Evolutionary conservation across 2,888 invertebrate species (phyloP), one percentile per base, ranked within the genome.

Genomic region (Aspidiotus destructor): DNA sequence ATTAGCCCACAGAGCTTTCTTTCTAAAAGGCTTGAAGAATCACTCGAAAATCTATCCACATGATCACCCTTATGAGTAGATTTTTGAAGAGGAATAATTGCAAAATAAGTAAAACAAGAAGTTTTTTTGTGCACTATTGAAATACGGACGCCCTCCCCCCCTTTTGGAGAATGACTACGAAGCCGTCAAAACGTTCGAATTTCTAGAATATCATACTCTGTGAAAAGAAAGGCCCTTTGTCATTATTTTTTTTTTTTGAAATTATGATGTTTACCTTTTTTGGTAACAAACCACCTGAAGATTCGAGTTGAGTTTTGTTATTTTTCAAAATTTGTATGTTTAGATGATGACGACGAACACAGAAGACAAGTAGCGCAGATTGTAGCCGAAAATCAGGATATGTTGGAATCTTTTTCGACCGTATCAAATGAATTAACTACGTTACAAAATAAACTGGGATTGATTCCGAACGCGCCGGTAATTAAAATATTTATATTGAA

Each of bases 321-420:
- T 3, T 52, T 3, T 5, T 11, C 13, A 3, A 5, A 52, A 52
- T 16, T 63, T 58, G 17, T 71, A 69, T 69, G 70, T 72, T 68
- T 69, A 80, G 79, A 77, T 17, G 78, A 78, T 9, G 78, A 79
- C 40, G 42, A 54, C 8, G 74, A 77, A 70, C 60, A 58, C 40
- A 73, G 79, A 8, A 78, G 77, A 3, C 80, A 82, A 73, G 79
- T 83, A 69, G 79, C 79, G 62, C 78, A 81, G 71, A 80, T 86
- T 0, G 76, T 84, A 40, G 79, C 80, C 41, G 85, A 85, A 73
- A 85, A 85, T 75, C 80, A 81, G 55, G 86, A 86, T 73, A 83
- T 86, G 80, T 75, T 86, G 57, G 85, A 86, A 72, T 86, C 86
- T 0, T 86, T 85, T 74, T 79, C 80, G 40, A 80, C 81, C 53